These are phyloP conservation scores for Neomicropteryx cornuta DNA, from an alignment of 1,140 invertebrate species.

Conservation along the genomic window DNA sequence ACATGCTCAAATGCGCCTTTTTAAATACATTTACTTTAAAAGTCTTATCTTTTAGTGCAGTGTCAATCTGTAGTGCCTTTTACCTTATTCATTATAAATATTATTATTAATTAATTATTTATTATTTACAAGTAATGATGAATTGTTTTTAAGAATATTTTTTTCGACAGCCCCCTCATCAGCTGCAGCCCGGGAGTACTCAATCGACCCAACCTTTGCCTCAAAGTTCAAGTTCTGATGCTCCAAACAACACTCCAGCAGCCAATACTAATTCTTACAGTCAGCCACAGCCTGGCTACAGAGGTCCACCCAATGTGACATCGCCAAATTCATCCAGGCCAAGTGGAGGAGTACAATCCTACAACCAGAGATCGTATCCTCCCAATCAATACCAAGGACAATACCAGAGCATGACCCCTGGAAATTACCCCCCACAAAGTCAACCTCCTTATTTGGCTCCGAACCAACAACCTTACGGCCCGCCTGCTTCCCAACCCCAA, in stretches of 20 bases:
- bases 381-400: constrained; percentile 40
- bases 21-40: no score
- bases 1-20: no score
- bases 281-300: constrained; percentile 17
- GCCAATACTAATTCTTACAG: constrained; percentile 13
- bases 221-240: constrained; percentile 25
- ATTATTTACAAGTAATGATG: no score
- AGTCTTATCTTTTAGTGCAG: no score
- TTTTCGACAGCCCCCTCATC: constrained; percentile 34
- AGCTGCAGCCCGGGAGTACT: constrained; percentile 29
- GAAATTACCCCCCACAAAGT: constrained; percentile 31
- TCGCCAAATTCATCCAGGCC: constrained; percentile 21
- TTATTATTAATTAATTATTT: no score
- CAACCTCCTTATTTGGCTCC: constrained; percentile 28
- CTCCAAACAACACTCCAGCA: constrained; percentile 24
- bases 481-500: constrained; percentile 36
- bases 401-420: constrained; percentile 31
- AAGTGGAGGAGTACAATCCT: constrained; percentile 35
- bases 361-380: constrained; percentile 35
- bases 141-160: constrained; percentile 2
- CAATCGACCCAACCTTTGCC: constrained; percentile 20
- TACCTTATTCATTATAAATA: no score
- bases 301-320: constrained; percentile 31
- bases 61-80: no score
- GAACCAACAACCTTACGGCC: constrained; percentile 34